Conservation (phyloP, 1,140 invertebrate species). For the Meloidogyne hapla region DNA sequence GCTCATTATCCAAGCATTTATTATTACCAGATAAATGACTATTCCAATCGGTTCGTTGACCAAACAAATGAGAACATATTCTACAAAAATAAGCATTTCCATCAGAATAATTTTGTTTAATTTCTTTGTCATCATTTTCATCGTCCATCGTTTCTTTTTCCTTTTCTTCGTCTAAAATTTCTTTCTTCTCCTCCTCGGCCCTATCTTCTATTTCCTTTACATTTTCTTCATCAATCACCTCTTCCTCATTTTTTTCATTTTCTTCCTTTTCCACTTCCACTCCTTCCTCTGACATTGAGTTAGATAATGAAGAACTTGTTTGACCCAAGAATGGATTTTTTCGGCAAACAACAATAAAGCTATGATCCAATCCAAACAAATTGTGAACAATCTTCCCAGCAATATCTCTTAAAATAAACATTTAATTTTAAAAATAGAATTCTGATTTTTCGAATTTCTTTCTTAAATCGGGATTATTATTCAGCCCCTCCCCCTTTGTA, state of each 20-base stretch:
- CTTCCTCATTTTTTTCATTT: too few relatives aligned
- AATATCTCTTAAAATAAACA: not conserved
- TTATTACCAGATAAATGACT: not conserved
- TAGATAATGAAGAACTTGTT: not conserved
- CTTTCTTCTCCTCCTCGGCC: not conserved
- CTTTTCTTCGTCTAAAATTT: not conserved
- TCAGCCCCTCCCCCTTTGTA: too few relatives aligned
- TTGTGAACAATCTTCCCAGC: not conserved
- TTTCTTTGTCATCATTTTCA: not conserved
- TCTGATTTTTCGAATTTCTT: too few relatives aligned
- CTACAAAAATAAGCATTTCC: not conserved
- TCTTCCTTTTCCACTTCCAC: not conserved
- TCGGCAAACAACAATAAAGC: too few relatives aligned
- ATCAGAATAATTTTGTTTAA: not conserved
- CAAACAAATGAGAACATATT: not conserved
- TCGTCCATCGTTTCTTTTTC: not conserved
- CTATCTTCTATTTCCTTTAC: not conserved
- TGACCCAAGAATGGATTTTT: not conserved
- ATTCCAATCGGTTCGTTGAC: not conserved
- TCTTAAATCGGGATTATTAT: too few relatives aligned
- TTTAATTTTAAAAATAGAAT: not conserved
- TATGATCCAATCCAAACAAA: not conserved
- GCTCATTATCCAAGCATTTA: not conserved
- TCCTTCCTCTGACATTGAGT: not conserved
- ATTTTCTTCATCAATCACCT: not conserved